Evolutionary conservation across 2,113 vertebrate species (phyloP).

Genomic region (Terrapene triunguis): DNA sequence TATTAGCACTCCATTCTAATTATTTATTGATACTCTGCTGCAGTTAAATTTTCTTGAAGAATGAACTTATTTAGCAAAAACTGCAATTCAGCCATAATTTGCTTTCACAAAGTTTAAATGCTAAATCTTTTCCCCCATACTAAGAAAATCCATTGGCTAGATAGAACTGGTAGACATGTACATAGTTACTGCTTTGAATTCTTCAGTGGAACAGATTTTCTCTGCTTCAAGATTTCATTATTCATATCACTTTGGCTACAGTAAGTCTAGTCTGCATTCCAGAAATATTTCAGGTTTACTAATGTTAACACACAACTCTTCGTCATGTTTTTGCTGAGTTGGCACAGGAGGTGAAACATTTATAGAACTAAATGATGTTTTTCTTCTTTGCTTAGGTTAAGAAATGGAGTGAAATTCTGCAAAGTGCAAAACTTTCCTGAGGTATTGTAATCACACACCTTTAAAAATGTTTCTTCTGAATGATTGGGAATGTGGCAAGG

Average conservation of each 20-base stretch:
- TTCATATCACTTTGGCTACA: conserved; percentile 8
- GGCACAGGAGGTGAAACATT: not conserved
- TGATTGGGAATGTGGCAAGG: conserved; percentile 28
- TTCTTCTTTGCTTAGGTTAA: conserved; percentile 83
- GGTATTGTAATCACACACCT: conserved; percentile 78
- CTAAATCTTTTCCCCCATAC: not conserved
- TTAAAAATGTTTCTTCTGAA: conserved; percentile 45
- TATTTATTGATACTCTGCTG: not conserved
- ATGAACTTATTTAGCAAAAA: not conserved
- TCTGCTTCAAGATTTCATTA: not conserved
- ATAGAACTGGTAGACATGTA: not conserved
- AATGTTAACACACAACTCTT: not conserved
- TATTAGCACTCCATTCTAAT: not conserved
- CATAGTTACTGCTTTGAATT: conserved; percentile 16
- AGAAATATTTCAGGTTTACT: conserved; percentile 27
- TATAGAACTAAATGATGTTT: not conserved
- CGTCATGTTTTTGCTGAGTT: not conserved
- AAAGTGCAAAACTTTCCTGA: conserved; percentile 98
- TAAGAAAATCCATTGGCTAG: not conserved
- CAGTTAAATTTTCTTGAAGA: not conserved
- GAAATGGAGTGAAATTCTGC: conserved; percentile 99
- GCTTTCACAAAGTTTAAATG: not conserved
- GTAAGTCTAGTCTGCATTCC: not conserved
- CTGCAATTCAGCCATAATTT: not conserved
- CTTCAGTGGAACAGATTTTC: conserved; percentile 19